phyloP scores from a whole-genome alignment of 2,888 invertebrate genomes.

The Drosophila histrio region DNA sequence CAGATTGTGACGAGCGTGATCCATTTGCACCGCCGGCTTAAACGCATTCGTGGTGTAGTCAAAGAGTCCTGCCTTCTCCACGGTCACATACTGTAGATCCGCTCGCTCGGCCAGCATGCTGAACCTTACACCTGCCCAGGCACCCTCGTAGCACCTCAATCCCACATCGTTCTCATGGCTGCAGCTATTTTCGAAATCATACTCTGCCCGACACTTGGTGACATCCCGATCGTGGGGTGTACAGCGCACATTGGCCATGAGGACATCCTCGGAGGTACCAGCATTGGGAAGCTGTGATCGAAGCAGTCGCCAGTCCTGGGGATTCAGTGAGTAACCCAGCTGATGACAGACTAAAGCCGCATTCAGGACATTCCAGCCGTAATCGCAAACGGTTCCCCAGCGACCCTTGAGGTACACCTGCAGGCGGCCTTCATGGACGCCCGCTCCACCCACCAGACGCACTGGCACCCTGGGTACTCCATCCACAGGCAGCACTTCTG shows the following conservation, averaged over 20 bases:
- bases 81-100: slow-evolving; percentile 93
- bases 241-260: slow-evolving; percentile 95
- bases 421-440: slow-evolving; percentile 93
- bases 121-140: slow-evolving; percentile 97
- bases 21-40: slow-evolving; percentile 95
- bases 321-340: slow-evolving; percentile 95
- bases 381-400: slow-evolving; percentile 99
- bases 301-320: slow-evolving; percentile 94
- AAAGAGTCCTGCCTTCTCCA: slow-evolving; percentile 96
- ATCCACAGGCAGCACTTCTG: slow-evolving; percentile 86
- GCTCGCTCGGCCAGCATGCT: slow-evolving; percentile 94
- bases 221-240: slow-evolving; percentile 95
- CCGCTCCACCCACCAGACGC: slow-evolving; percentile 91
- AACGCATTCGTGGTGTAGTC: slow-evolving; percentile 95
- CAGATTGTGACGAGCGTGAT: slow-evolving; percentile 92
- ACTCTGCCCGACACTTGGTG: slow-evolving; percentile 93
- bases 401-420: slow-evolving; percentile 92
- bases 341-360: slow-evolving; percentile 98
- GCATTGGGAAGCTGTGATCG: slow-evolving; percentile 92
- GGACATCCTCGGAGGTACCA: slow-evolving; percentile 90
- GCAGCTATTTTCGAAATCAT: slow-evolving; percentile 95
- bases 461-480: slow-evolving; percentile 89
- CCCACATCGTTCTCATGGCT: slow-evolving; percentile 94
- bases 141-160: slow-evolving; percentile 93
- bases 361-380: slow-evolving; percentile 96